Evolutionary conservation across 1,140 invertebrate genomes (phyloP).

Genomic region (Ceratina australensis): DNA sequence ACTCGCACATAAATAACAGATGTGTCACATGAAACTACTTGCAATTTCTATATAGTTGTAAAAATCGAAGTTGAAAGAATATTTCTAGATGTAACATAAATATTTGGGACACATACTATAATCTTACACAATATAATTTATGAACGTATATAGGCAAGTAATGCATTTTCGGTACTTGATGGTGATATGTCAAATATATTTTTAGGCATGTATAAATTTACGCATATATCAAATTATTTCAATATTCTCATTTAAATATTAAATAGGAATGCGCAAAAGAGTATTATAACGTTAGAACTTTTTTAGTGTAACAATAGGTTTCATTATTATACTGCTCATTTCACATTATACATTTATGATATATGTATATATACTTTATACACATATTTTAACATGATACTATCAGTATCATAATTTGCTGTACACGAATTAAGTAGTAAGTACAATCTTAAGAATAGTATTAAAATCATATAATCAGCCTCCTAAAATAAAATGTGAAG

Average conservation of each 20-base stretch:
- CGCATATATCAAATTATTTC: conserved; percentile 6
- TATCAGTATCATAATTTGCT: conserved; percentile 23
- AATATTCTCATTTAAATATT: conserved; percentile 5
- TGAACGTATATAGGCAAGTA: conserved; percentile 25
- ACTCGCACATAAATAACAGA: conserved; percentile 49
- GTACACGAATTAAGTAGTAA: conserved; percentile 31
- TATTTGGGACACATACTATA: conserved; percentile 22
- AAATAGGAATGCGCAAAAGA: conserved; percentile 13
- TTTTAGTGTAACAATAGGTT: conserved; percentile 7
- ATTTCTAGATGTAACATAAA: conserved; percentile 9
- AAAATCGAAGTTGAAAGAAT: conserved; percentile 15
- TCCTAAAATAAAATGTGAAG: conserved; percentile 18
- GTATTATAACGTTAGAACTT: background rate
- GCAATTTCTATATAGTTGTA: conserved; percentile 17
- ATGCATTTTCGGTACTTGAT: conserved; percentile 15
- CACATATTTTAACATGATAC: conserved; percentile 25
- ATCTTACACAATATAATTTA: conserved; percentile 31
- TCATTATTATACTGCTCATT: conserved; percentile 6
- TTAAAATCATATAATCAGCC: conserved; percentile 20
- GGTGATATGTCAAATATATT: conserved; percentile 41
- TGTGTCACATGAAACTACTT: conserved; percentile 17
- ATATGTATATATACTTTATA: conserved; percentile 29
- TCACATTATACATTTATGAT: conserved; percentile 19
- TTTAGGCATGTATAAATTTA: conserved; percentile 28
- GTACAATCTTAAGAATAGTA: conserved; percentile 3